A percentile compares a stretch with the other conserved stretches of the same genome.
phyloP scores from a whole-genome alignment of 2,113 vertebrate species.

The Telmatochromis brachygnathus region DNA sequence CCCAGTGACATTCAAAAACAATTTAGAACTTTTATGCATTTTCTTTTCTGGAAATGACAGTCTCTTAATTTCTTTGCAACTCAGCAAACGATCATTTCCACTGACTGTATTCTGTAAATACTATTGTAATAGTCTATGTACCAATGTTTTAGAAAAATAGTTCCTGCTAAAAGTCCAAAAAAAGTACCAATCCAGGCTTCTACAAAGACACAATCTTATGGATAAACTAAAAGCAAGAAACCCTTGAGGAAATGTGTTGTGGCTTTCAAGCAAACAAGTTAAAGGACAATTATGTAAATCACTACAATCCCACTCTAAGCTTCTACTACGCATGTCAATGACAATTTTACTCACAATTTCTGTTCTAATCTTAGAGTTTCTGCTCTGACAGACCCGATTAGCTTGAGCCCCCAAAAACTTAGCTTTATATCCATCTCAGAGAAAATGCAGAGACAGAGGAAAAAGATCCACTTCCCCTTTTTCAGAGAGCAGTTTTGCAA shows the following conservation, averaged over 20 bases:
- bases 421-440: background rate
- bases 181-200: background rate
- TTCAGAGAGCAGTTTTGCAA: background rate
- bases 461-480: background rate
- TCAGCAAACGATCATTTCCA: background rate
- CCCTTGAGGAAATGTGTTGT: background rate
- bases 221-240: background rate
- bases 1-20: background rate
- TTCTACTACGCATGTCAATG: background rate
- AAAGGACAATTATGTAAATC: slow-evolving; percentile 34
- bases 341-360: background rate
- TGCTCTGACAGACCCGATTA: slow-evolving; percentile 6
- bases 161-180: background rate
- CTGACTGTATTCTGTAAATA: background rate
- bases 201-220: background rate
- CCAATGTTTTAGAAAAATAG: background rate
- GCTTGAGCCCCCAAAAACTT: background rate
- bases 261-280: slow-evolving; percentile 26
- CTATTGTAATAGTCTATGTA: background rate
- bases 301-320: background rate
- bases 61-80: background rate
- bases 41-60: background rate
- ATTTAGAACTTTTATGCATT: background rate
- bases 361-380: slow-evolving; percentile 2
- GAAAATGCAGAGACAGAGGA: background rate